These are phyloP conservation scores for Paraescarpia echinospica DNA, from an alignment of 1,140 invertebrate genomes.

Conservation along the genomic window DNA sequence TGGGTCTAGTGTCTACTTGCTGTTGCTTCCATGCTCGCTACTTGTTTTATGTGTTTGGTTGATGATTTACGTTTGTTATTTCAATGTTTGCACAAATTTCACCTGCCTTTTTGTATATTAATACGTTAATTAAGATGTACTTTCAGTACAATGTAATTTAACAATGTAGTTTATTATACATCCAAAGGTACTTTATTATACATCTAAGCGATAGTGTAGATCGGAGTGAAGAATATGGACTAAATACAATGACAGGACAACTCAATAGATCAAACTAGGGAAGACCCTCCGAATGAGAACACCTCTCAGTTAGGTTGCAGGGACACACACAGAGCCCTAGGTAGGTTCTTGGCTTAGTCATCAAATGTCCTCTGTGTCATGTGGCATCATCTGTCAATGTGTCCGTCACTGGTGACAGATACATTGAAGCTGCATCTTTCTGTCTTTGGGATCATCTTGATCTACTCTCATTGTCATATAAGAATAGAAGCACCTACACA, in stretches of 20 bases:
- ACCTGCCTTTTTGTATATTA: background rate
- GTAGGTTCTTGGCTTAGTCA: too few relatives aligned
- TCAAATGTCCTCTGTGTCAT: too few relatives aligned
- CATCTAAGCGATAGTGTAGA: background rate
- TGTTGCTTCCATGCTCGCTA: background rate
- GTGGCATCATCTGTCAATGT: too few relatives aligned
- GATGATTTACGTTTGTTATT: background rate
- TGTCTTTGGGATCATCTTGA: background rate
- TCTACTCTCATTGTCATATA: background rate
- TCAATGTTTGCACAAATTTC: background rate
- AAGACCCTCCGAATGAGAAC: too few relatives aligned
- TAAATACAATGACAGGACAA: too few relatives aligned
- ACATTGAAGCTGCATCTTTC: too few relatives aligned
- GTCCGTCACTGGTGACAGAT: too few relatives aligned
- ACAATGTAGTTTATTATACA: background rate
- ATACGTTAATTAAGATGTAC: background rate
- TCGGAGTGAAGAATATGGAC: background rate
- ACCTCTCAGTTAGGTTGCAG: too few relatives aligned
- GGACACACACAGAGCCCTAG: too few relatives aligned
- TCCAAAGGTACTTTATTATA: background rate
- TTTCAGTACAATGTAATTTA: background rate
- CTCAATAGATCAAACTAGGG: too few relatives aligned
- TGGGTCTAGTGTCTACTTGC: background rate
- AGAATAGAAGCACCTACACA: background rate
- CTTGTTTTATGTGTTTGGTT: background rate